Base-by-base conservation (phyloP, 2,113 vertebrate species). In the Embiotoca jacksoni region DNA sequence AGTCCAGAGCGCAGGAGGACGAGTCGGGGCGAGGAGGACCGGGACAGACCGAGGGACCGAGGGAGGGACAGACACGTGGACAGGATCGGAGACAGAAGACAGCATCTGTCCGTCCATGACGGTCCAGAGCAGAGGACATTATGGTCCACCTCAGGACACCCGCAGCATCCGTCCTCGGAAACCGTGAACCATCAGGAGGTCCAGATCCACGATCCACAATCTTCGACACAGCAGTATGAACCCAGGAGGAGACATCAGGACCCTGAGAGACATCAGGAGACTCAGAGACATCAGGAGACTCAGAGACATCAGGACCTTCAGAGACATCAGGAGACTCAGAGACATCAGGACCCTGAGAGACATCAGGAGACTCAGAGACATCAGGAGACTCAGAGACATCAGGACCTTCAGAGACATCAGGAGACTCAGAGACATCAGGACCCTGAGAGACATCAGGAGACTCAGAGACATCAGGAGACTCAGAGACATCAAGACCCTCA, bases 21-120 rank as follows among this genome's bases (percentile, higher is more conserved):
- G 10, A 83, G 66, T 65, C 65, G n/a, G 54, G 37, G 37, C 0
- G 90, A 93, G 46, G 90, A 89, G 30, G 88, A 81, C 73, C 35
- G 46, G 69, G 85, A 90, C 52, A 82, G 72, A 58, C 61, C 47
- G 6, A 82, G 61, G 70, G 89, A 86, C 72, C 87, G 68, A 50
- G 91, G 79, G 3, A 75, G 83, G 73, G 91, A 84, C 52, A 75
- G 89, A 76, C 75, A 80, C 56, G 78, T 86, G 2, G 86, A 90
- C 33, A 84, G 82, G 52, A 76, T 78, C 41, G 77, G 82, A 77
- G 84, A 82, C 61, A 81, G 89, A 56, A 56, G 66, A 66, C 83
- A 86, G 36, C 74, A 35, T 14, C 57, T 55, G 10, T 71, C 73
- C 2, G 66, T 67, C 14, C 66, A 70, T 16, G 84, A 89, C 3